Evolutionary conservation across 2,113 vertebrate genomes (phyloP), one percentile per base, ranked within the genome.

Genomic region (Pomatorhinus ruficollis): DNA sequence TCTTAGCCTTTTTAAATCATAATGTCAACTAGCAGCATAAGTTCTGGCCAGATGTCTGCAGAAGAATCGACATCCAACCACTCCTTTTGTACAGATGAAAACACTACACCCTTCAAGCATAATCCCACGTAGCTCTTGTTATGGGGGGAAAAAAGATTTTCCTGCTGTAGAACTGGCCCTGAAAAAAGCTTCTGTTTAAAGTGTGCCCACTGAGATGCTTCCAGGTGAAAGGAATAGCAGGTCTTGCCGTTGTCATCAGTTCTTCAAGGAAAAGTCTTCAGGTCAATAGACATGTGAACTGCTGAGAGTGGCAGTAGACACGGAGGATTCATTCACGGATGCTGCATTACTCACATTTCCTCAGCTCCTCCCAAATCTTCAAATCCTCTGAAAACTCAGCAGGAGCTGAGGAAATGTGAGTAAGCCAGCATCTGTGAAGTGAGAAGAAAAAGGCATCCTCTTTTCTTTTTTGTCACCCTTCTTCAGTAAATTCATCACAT

Each of bases 401-500:
- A 87, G 64, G 27, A 86, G 22, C 35, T 60, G n/a, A 53, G 56
- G 69, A 93, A 95, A 87, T 44, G 17, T 1, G 12, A 86, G 33
- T 22, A 71, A 83, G 70, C 24, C 71, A 75, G 30, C 35, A 47
- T 39, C 89, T 90, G 65, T 25, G 61, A 94, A 78, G 37, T 37
- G 64, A 92, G 60, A 80, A 88, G 63, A 24, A 81, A 83, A 84
- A 89, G 44, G 13, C 47, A 68, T 89, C 56, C 31, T 50, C 39
- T 57, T 47, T 24, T 15, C 33, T 75, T 68, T 30, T 22, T 39
- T 63, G 15, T 22, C 57, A 76, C 9, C 10, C 11, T 10, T 44
- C 69, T 91, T 28, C 47, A 66, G 63, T 15, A 44, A 61, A 50
- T 56, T 37, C 17, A 17, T 9, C 19, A 4, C n/a, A 87, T 61